Evolutionary conservation across 1,140 invertebrate genomes (phyloP).

Genomic region (Calycopis cecrops): DNA sequence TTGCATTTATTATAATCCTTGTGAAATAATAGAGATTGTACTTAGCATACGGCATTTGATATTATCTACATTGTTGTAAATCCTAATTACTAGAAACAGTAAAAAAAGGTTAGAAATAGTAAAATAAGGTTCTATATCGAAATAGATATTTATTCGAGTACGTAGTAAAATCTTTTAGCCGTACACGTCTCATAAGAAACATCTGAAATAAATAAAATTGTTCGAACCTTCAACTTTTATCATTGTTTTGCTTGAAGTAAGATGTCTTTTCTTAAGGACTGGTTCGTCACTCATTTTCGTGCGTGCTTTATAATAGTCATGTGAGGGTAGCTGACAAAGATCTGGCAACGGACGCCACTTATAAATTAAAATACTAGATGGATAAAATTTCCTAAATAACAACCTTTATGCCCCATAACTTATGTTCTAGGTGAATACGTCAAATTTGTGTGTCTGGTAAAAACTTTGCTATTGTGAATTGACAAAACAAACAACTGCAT

Average conservation of each 20-base stretch:
- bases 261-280: too few species aligned
- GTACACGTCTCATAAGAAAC: conserved; percentile 4
- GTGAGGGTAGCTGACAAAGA: too few species aligned
- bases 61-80: conserved; percentile 11
- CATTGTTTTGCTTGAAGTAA: neutral
- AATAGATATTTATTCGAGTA: conserved; percentile 26
- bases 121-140: conserved; percentile 16
- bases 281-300: neutral
- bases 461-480: too few species aligned
- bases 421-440: conserved; percentile 2
- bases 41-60: conserved; percentile 43
- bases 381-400: neutral
- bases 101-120: conserved; percentile 16
- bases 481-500: too few species aligned
- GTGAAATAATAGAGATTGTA: conserved; percentile 44
- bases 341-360: neutral
- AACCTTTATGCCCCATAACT: neutral
- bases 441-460: neutral
- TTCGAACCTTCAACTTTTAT: neutral
- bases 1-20: conserved; percentile 42
- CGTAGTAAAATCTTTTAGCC: conserved; percentile 13
- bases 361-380: neutral
- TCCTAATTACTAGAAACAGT: conserved; percentile 10
- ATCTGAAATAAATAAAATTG: neutral
- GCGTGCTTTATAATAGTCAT: neutral